Percentiles rank a stretch among this genome's conserved stretches.
phyloP scores from a whole-genome alignment of 2,888 invertebrate genomes.

The Lithophane socia region DNA sequence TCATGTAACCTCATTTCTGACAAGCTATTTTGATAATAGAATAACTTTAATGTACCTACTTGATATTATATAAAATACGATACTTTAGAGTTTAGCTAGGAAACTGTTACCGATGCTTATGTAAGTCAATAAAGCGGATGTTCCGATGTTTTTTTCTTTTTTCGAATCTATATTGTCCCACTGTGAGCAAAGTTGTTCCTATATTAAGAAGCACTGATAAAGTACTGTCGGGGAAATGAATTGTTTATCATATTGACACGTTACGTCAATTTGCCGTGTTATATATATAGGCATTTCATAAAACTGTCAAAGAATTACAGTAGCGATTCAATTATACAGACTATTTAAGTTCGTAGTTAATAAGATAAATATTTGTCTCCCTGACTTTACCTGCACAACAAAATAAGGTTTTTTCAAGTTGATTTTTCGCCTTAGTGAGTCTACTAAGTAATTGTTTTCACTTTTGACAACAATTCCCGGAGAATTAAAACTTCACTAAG shows the following conservation, averaged over 20 bases:
- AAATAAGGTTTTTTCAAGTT: background rate
- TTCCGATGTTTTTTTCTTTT: background rate
- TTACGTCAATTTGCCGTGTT: background rate
- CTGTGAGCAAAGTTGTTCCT: background rate
- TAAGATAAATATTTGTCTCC: background rate
- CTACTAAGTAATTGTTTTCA: background rate
- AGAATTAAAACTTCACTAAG: background rate
- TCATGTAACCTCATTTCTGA: slow-evolving; percentile 50
- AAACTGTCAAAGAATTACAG: no score
- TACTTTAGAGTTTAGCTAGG: slow-evolving; percentile 11
- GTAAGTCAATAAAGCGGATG: background rate
- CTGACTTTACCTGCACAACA: no score
- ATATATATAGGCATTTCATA: no score
- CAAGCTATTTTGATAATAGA: slow-evolving; percentile 51
- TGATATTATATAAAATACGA: slow-evolving; percentile 13
- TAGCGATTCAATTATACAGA: background rate
- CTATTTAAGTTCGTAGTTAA: background rate
- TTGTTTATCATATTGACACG: background rate
- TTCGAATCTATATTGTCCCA: background rate
- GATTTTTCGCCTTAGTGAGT: no score
- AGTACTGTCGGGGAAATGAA: no score
- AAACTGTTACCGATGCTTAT: slow-evolving; percentile 10
- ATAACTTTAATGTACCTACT: slow-evolving; percentile 19
- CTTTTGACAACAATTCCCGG: background rate
- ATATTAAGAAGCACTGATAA: no score